Conservation (phyloP, 2,888 invertebrate species). For the Scotopteryx bipunctaria region DNA sequence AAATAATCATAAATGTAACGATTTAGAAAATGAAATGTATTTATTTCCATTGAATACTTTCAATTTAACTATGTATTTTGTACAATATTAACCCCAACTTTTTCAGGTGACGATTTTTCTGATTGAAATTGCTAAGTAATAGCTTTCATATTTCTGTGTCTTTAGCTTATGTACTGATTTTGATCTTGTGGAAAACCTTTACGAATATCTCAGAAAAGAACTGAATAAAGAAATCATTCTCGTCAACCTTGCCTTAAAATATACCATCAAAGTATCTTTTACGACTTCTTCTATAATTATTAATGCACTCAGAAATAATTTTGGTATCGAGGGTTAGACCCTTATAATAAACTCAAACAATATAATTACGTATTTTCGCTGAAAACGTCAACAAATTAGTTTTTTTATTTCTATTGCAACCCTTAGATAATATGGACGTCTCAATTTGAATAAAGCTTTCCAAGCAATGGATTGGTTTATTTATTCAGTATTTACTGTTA, state of each 20-base stretch:
- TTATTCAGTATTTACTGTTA: slow-evolving; percentile 6
- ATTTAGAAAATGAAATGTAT: slow-evolving; percentile 10
- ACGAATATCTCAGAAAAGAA: background rate
- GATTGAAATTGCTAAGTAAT: slow-evolving; percentile 49
- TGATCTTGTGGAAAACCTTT: slow-evolving; percentile 66
- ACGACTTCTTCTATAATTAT: too few species aligned
- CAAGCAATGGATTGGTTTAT: slow-evolving; percentile 12
- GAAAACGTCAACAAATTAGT: too few species aligned
- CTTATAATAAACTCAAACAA: too few species aligned
- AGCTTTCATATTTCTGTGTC: slow-evolving; percentile 69
- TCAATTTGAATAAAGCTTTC: background rate
- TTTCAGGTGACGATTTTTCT: slow-evolving; percentile 73
- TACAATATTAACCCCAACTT: slow-evolving; percentile 52
- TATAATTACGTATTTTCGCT: too few species aligned
- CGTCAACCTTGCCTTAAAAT: too few species aligned
- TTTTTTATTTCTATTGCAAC: too few species aligned
- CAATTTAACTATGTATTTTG: slow-evolving; percentile 34
- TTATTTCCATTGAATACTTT: slow-evolving; percentile 14
- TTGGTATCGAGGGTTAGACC: too few species aligned
- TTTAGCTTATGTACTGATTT: slow-evolving; percentile 74
- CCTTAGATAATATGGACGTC: background rate
- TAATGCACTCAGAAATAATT: too few species aligned
- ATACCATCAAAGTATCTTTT: too few species aligned
- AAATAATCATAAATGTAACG: slow-evolving; percentile 10
- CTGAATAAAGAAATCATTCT: slow-evolving; percentile 10